phyloP scores from a whole-genome alignment of 2,113 vertebrate species.

The Otis tarda region DNA sequence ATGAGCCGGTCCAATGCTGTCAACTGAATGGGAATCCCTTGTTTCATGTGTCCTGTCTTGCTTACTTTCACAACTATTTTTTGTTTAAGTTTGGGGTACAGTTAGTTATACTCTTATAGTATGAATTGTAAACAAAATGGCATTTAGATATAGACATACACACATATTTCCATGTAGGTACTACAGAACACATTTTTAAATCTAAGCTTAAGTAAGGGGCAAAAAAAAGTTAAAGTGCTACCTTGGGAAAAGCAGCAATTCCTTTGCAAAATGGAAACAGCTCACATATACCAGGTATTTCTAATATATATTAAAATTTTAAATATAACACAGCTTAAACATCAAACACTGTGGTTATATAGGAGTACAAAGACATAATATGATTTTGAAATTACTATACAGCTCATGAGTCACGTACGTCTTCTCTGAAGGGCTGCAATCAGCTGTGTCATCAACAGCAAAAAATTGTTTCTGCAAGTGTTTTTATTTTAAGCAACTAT shows the following conservation, averaged over 20 bases:
- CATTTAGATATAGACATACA: background rate
- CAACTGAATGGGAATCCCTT: background rate
- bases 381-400: background rate
- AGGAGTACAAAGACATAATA: background rate
- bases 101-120: background rate
- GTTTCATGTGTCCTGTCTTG: background rate
- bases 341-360: background rate
- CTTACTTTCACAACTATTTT: background rate
- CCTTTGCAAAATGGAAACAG: background rate
- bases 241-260: constrained; percentile 32
- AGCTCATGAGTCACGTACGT: background rate
- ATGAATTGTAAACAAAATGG: background rate
- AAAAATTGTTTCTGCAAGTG: constrained; percentile 24
- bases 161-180: background rate
- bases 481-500: constrained; percentile 47
- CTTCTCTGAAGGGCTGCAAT: background rate
- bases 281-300: background rate
- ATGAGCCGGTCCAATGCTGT: background rate
- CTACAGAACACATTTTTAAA: background rate
- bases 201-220: background rate
- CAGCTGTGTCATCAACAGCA: background rate
- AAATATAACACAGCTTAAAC: background rate
- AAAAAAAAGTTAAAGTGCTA: background rate
- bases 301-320: constrained; percentile 1
- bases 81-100: background rate